phyloP scores from a whole-genome alignment of 2,888 invertebrate genomes.

The Adelphocoris suturalis region DNA sequence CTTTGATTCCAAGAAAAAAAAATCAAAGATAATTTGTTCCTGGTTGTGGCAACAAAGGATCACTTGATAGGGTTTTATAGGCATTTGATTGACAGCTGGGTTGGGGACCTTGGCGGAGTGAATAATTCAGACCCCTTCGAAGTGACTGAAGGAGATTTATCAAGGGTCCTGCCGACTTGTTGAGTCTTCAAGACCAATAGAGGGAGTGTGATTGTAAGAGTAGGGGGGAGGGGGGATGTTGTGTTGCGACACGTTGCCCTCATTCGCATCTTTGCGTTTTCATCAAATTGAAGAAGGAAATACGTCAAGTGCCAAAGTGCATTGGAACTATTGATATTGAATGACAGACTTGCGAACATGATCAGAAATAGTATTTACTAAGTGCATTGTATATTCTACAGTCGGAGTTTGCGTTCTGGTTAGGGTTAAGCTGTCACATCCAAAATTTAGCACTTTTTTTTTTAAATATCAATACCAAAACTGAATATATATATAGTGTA shows the following conservation, averaged over 20 bases:
- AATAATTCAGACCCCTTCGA: constrained; percentile 32
- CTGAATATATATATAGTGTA: too few species aligned
- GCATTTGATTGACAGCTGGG: not conserved
- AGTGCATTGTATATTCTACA: not conserved
- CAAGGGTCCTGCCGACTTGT: constrained; percentile 18
- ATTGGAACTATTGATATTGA: not conserved
- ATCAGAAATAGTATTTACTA: not conserved
- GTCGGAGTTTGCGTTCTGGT: too few species aligned
- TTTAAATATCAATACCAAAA: too few species aligned
- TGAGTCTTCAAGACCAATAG: not conserved
- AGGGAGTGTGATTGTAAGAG: not conserved
- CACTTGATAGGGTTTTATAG: constrained; percentile 16
- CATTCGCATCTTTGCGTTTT: not conserved
- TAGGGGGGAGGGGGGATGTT: not conserved
- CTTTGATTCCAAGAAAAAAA: not conserved
- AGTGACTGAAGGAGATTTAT: not conserved
- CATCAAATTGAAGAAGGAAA: not conserved
- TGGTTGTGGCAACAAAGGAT: constrained; percentile 2
- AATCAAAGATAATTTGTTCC: not conserved
- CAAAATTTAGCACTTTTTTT: too few species aligned
- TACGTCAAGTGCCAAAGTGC: not conserved
- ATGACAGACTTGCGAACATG: not conserved
- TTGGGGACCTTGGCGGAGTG: not conserved
- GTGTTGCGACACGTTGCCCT: not conserved
- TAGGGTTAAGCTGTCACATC: too few species aligned